These are phyloP conservation scores for Achlya flavicornis DNA, from an alignment of 2,888 invertebrate genomes.

Conservation along the genomic window DNA sequence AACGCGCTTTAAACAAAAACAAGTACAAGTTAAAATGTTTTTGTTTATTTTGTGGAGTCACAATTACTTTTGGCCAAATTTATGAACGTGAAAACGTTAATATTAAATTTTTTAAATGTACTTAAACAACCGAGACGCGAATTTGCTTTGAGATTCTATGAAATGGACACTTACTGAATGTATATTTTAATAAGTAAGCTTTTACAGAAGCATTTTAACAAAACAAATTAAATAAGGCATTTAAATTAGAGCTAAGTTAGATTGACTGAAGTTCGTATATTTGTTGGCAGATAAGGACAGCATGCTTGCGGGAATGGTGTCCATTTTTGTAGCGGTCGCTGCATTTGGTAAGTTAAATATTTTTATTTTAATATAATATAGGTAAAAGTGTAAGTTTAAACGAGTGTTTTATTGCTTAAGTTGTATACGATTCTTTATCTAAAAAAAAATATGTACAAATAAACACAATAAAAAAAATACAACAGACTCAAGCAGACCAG, in stretches of 20 bases:
- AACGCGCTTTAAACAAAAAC: not conserved
- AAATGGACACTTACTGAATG: not conserved
- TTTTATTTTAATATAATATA: too few relatives aligned
- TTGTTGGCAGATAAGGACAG: slow-evolving; percentile 1
- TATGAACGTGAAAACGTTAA: not conserved
- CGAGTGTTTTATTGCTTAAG: too few relatives aligned
- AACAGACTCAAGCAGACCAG: not conserved
- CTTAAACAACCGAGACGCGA: not conserved
- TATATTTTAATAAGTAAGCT: not conserved
- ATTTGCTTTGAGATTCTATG: not conserved
- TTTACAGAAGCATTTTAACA: too few relatives aligned
- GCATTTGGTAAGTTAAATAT: not conserved
- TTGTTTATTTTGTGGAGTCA: not conserved
- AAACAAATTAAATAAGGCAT: too few relatives aligned
- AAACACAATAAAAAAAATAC: not conserved
- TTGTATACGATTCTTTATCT: too few relatives aligned
- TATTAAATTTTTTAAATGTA: not conserved
- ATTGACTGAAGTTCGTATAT: not conserved
- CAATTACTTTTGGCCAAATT: not conserved
- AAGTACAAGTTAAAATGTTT: not conserved
- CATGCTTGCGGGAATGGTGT: not conserved
- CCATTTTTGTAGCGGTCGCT: not conserved
- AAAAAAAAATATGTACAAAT: too few relatives aligned
- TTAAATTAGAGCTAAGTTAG: not conserved
- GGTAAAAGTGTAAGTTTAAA: too few relatives aligned